A percentile compares a stretch with the other conserved stretches of the same genome.
These are phyloP conservation scores for Hemicrepidius hirtus DNA, from an alignment of 2,888 invertebrate genomes.

Conservation along the genomic window DNA sequence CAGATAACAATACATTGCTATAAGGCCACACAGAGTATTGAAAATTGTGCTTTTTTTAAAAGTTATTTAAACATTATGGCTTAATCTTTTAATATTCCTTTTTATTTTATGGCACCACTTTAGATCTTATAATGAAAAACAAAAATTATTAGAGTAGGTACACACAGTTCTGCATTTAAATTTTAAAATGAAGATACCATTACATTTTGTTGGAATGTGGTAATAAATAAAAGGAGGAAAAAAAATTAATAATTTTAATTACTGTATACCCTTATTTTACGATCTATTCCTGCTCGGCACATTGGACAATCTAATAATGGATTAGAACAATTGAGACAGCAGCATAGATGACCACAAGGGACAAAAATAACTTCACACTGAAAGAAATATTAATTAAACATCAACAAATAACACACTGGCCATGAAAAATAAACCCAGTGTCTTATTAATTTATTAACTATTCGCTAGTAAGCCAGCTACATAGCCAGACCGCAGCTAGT, in stretches of 20 bases:
- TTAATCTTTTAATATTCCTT: background rate
- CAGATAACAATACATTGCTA: slow-evolving; percentile 15
- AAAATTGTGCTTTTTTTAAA: slow-evolving; percentile 27
- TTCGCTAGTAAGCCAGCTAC: too few species aligned
- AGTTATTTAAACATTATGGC: background rate
- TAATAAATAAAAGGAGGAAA: background rate
- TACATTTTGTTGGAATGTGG: slow-evolving; percentile 3
- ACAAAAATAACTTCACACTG: slow-evolving; percentile 88
- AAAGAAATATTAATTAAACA: slow-evolving; percentile 67
- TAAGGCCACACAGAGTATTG: slow-evolving; percentile 30
- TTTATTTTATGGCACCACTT: slow-evolving; percentile 10
- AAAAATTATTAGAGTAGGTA: background rate
- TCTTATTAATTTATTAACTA: too few species aligned
- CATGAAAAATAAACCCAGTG: too few species aligned
- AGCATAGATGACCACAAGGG: slow-evolving; percentile 92
- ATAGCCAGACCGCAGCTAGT: too few species aligned
- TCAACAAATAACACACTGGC: too few species aligned
- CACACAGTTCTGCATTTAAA: too few species aligned
- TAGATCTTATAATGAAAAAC: background rate
- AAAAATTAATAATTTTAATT: background rate
- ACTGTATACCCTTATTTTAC: slow-evolving; percentile 77
- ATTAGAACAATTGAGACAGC: slow-evolving; percentile 82
- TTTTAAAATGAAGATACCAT: background rate
- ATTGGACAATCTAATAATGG: slow-evolving; percentile 83
- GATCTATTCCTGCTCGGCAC: slow-evolving; percentile 83